A percentile compares a stretch with the other conserved stretches of the same genome.
Evolutionary conservation across 53 echinoderm and acorn worm genomes (phyloP).

Genomic region (Antedon mediterranea): DNA sequence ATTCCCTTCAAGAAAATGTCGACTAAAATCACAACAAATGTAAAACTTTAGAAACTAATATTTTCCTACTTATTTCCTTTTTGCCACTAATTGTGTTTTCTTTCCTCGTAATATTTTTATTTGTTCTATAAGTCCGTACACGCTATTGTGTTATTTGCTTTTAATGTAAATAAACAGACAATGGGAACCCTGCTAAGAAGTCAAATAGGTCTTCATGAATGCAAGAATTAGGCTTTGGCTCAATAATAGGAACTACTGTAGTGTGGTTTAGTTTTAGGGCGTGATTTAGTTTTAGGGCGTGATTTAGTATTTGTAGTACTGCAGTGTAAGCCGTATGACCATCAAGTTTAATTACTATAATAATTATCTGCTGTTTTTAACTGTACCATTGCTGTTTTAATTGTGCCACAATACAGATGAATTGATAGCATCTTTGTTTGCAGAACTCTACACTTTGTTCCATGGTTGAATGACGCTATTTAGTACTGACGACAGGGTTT

Average conservation of each 20-base stretch:
- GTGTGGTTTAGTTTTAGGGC: too few species aligned
- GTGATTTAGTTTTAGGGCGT: too few species aligned
- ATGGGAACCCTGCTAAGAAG: not conserved
- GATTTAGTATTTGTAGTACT: too few species aligned
- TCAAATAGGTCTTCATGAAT: not conserved
- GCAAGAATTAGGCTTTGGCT: too few species aligned
- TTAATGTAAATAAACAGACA: not conserved
- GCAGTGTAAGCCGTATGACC: too few species aligned
- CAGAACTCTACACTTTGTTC: not conserved
- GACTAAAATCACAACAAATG: too few species aligned
- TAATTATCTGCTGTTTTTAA: too few species aligned
- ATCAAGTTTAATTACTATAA: too few species aligned
- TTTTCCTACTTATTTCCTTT: not conserved
- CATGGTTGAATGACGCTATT: too few species aligned
- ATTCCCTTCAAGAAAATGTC: too few species aligned
- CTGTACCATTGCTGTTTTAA: not conserved
- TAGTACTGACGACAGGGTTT: not conserved
- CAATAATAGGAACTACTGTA: too few species aligned
- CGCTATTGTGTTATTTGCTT: not conserved
- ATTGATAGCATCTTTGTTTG: too few species aligned
- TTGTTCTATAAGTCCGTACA: not conserved
- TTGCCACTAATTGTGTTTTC: not conserved
- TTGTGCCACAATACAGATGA: not conserved
- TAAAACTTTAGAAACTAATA: not conserved
- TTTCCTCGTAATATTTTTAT: not conserved